Conservation (phyloP, 2,113 vertebrate genomes). For the Cyanistes caeruleus region DNA sequence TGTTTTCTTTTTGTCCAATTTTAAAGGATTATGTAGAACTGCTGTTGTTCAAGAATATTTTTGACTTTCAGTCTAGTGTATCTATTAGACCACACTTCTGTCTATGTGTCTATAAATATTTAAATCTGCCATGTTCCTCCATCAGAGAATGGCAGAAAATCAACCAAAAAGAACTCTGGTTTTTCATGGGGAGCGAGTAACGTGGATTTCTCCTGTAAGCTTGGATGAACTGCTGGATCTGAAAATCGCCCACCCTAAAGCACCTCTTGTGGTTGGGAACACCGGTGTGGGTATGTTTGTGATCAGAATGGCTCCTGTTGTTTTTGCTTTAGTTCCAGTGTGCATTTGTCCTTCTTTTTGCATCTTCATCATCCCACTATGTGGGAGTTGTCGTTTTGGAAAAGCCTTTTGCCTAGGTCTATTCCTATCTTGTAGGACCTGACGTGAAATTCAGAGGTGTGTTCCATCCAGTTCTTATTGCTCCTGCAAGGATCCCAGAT, state of each 20-base stretch:
- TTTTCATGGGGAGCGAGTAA: slow-evolving; percentile 79
- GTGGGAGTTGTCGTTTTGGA: neutral
- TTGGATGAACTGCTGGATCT: slow-evolving; percentile 82
- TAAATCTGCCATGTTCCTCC: neutral
- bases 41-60: neutral
- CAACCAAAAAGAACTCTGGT: slow-evolving; percentile 32
- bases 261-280: slow-evolving; percentile 86
- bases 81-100: neutral
- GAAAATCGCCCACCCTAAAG: slow-evolving; percentile 75
- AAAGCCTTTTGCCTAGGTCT: neutral
- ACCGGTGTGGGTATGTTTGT: slow-evolving; percentile 78
- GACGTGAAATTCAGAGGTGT: slow-evolving; percentile 52
- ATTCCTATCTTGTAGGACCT: slow-evolving; percentile 13
- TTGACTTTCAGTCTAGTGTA: neutral
- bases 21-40: neutral
- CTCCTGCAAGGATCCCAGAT: slow-evolving; percentile 60
- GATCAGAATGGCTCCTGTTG: neutral
- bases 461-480: slow-evolving; percentile 63
- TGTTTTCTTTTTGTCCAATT: neutral
- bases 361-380: neutral
- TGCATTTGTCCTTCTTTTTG: neutral
- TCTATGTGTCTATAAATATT: neutral
- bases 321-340: neutral
- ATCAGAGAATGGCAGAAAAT: slow-evolving; percentile 61
- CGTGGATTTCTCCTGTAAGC: slow-evolving; percentile 79